phyloP scores from a whole-genome alignment of 1,140 invertebrate species.

The Polypedilum vanderplanki region DNA sequence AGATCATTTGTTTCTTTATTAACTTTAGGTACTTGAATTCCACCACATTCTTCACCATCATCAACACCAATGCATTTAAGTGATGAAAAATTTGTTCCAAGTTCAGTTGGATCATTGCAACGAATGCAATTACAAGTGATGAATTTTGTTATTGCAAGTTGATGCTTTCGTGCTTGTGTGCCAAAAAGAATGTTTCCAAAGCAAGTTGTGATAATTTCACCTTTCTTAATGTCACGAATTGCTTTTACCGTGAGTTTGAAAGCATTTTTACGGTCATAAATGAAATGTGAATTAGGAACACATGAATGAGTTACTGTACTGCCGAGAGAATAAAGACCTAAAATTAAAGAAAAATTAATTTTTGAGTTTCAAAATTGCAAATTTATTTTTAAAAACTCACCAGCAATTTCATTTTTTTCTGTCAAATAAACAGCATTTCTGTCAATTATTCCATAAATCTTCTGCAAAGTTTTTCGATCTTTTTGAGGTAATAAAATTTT shows the following conservation, averaged over 20 bases:
- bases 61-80: slow-evolving; percentile 58
- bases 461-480: slow-evolving; percentile 54
- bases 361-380: neutral
- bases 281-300: slow-evolving; percentile 64
- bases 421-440: slow-evolving; percentile 49
- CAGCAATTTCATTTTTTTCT: neutral
- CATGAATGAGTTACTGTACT: slow-evolving; percentile 71
- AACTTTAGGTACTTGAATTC: slow-evolving; percentile 58
- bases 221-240: slow-evolving; percentile 57
- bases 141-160: slow-evolving; percentile 73
- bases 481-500: slow-evolving; percentile 44
- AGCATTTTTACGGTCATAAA: slow-evolving; percentile 49
- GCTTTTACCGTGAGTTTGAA: slow-evolving; percentile 59
- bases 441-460: slow-evolving; percentile 70
- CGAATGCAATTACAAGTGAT: slow-evolving; percentile 66
- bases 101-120: slow-evolving; percentile 69
- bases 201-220: slow-evolving; percentile 66
- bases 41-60: slow-evolving; percentile 50
- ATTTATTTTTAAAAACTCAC: neutral
- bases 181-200: slow-evolving; percentile 81
- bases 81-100: slow-evolving; percentile 66
- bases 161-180: slow-evolving; percentile 66
- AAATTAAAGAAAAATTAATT: neutral
- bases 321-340: slow-evolving; percentile 58
- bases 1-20: slow-evolving; percentile 49